Conservation (phyloP, 2,888 invertebrate species). For the Alloplasta piceator region DNA sequence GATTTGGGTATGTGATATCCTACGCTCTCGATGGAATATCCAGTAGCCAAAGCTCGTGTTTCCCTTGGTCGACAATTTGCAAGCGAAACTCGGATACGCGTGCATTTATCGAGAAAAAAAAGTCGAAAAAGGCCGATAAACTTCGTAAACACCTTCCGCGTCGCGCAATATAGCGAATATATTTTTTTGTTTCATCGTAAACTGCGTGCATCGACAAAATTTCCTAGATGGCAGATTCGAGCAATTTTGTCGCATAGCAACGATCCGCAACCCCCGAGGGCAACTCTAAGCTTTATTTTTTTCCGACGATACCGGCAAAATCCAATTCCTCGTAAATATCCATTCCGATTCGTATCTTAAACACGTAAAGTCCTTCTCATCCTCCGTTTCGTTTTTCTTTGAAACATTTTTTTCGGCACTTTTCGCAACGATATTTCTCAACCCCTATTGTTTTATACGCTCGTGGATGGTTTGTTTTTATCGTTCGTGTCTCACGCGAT, state of each 20-base stretch:
- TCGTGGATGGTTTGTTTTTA: neutral
- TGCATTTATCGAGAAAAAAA: constrained; percentile 4
- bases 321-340: constrained; percentile 25
- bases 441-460: too few relatives aligned
- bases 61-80: neutral
- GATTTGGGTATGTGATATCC: too few relatives aligned
- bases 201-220: too few relatives aligned
- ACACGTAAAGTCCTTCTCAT: constrained; percentile 9
- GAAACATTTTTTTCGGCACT: constrained; percentile 22
- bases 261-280: constrained; percentile 52
- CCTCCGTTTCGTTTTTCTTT: neutral
- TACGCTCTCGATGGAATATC: too few relatives aligned
- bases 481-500: constrained; percentile 30
- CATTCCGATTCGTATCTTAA: constrained; percentile 38
- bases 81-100: neutral
- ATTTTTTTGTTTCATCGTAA: too few relatives aligned
- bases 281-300: constrained; percentile 16
- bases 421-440: too few relatives aligned
- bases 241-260: constrained; percentile 46
- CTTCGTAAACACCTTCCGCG: constrained; percentile 24
- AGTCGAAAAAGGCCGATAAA: constrained; percentile 9
- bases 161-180: too few relatives aligned
- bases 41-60: too few relatives aligned
- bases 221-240: neutral
- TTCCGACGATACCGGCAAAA: constrained; percentile 7